Evolutionary conservation across 1,140 invertebrate species (phyloP).

Genomic region (Drosophila erecta): DNA sequence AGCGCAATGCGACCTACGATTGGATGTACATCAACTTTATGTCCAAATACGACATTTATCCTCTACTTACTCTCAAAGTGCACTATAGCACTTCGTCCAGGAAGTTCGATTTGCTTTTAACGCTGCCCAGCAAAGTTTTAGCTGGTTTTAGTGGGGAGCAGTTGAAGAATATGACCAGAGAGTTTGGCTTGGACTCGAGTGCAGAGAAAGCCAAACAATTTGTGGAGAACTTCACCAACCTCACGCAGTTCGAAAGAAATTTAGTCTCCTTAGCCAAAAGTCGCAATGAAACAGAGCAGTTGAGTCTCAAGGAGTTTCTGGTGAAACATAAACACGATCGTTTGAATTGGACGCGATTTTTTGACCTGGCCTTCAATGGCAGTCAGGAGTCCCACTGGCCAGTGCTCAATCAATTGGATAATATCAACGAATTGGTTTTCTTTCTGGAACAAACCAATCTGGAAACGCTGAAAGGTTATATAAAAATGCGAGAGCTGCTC

Average conservation of each 20-base stretch:
- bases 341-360: slow-evolving; percentile 72
- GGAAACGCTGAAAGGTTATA: slow-evolving; percentile 43
- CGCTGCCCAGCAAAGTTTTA: slow-evolving; percentile 35
- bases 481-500: slow-evolving; percentile 51
- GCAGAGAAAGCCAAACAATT: slow-evolving; percentile 20
- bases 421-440: slow-evolving; percentile 55
- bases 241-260: slow-evolving; percentile 62
- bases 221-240: slow-evolving; percentile 41
- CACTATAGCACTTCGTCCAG: slow-evolving; percentile 61
- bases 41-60: slow-evolving; percentile 65
- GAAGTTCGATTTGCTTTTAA: slow-evolving; percentile 57
- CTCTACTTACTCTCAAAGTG: slow-evolving; percentile 65
- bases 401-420: slow-evolving; percentile 57
- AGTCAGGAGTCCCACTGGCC: slow-evolving; percentile 48
- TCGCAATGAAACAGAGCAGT: slow-evolving; percentile 56
- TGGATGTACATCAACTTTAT: slow-evolving; percentile 76
- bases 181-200: slow-evolving; percentile 49
- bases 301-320: slow-evolving; percentile 56
- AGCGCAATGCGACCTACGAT: slow-evolving; percentile 33
- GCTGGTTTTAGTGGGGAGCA: slow-evolving; percentile 22
- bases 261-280: slow-evolving; percentile 27
- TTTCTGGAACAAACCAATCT: slow-evolving; percentile 48
- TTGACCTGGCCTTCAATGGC: slow-evolving; percentile 72
- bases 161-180: slow-evolving; percentile 61
- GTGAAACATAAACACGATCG: slow-evolving; percentile 55